Evolutionary conservation across 1,140 invertebrate genomes (phyloP).

Genomic region (Lasioglossum baleicum): DNA sequence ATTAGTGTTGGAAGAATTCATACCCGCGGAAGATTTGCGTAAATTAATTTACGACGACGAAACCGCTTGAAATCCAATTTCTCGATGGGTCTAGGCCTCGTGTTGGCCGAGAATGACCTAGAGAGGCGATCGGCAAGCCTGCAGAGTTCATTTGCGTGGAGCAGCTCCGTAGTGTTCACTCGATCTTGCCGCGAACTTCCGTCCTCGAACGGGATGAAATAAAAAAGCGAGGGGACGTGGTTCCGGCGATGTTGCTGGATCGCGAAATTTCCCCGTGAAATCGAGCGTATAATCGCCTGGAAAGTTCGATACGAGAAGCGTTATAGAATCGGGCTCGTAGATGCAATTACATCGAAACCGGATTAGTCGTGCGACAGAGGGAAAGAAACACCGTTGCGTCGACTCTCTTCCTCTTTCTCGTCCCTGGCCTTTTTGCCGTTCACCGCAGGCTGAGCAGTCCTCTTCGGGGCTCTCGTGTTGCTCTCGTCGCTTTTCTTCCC

Average conservation of each 20-base stretch:
- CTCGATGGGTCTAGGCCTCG: constrained; percentile 39
- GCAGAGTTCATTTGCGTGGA: neutral
- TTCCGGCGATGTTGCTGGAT: neutral
- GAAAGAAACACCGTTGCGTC: constrained; percentile 2
- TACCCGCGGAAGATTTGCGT: constrained; percentile 72
- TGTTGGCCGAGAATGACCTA: neutral
- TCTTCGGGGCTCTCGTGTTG: neutral
- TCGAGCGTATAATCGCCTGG: neutral
- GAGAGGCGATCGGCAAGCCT: neutral
- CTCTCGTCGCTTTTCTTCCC: neutral
- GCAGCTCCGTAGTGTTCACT: neutral
- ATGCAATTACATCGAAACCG: constrained; percentile 24
- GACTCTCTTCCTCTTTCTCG: neutral
- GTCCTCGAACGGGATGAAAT: neutral
- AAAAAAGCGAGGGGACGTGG: neutral
- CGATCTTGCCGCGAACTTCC: neutral
- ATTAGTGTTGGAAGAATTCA: constrained; percentile 73
- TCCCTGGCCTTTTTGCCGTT: neutral
- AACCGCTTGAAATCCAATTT: constrained; percentile 68
- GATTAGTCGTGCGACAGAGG: constrained; percentile 35
- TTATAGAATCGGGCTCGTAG: constrained; percentile 2
- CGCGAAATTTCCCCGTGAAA: neutral
- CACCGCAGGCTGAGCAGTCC: neutral
- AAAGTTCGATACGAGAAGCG: constrained; percentile 5
- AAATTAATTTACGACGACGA: constrained; percentile 71